Percentiles rank a stretch among this genome's conserved stretches.
Conservation (phyloP, 2,888 invertebrate species). For the Drosophila borealis region DNA sequence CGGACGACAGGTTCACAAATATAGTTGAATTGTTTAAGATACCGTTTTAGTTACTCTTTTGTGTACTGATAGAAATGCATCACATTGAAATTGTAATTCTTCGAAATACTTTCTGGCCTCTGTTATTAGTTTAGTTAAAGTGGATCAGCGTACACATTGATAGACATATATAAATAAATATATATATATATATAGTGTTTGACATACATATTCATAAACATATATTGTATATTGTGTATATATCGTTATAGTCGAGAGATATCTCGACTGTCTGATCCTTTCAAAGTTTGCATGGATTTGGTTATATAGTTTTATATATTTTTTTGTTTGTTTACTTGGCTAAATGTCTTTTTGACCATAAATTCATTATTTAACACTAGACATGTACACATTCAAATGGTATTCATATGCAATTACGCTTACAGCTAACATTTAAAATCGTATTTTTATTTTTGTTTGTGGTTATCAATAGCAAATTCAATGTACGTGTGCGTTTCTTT, state of each 20-base stretch:
- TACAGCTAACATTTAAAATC: slow-evolving; percentile 58
- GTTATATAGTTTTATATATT: slow-evolving; percentile 1
- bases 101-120: slow-evolving; percentile 33
- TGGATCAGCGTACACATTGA: slow-evolving; percentile 13
- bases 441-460: neutral
- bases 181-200: neutral
- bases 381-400: slow-evolving; percentile 39
- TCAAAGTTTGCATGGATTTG: slow-evolving; percentile 15
- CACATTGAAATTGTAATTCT: slow-evolving; percentile 54
- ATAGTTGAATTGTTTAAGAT: slow-evolving; percentile 15
- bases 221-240: slow-evolving; percentile 1
- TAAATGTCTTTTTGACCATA: slow-evolving; percentile 48
- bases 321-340: slow-evolving; percentile 23
- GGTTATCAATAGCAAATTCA: neutral
- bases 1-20: slow-evolving; percentile 19
- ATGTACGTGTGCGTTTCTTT: slow-evolving; percentile 6
- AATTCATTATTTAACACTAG: slow-evolving; percentile 48
- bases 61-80: slow-evolving; percentile 66
- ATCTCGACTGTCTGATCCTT: neutral
- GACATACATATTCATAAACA: neutral
- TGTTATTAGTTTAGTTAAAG: slow-evolving; percentile 4
- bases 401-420: slow-evolving; percentile 30
- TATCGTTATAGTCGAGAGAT: neutral
- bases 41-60: slow-evolving; percentile 14
- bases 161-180: slow-evolving; percentile 8